Base-by-base conservation (phyloP, 2,888 invertebrate genomes). In the Drosophila diplacantha region DNA sequence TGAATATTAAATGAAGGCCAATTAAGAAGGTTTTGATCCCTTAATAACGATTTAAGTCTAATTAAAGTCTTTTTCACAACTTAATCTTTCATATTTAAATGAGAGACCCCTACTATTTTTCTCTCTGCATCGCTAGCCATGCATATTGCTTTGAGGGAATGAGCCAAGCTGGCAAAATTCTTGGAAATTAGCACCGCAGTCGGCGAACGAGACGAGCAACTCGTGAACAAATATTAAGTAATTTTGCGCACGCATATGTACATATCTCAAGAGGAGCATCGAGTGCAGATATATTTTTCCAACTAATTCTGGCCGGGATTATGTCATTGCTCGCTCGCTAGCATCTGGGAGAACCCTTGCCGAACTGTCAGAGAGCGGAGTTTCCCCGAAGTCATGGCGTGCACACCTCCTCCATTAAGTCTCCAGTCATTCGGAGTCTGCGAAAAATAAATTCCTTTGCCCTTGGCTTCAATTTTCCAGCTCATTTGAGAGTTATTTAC, bases 391-490 rank as follows among this genome's bases (percentile, higher is more conserved):
- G 58, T 24, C 62, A 31, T 52, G 31, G 46, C 47, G 49, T 60
- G 63, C 60, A 35, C 32, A 57, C 44, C 69, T 65, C 41, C 41
- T 18, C 58, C 65, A 66, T 69, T 66, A 51, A 46, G 32, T 69
- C 37, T 8, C 31, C 35, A 63, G 66, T 34, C 56, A 57, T 51
- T 58, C 47, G 51, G 32, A 52, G 58, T 26, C 49, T 43, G 46
- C 32, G 44, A 53, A 59, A 63, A 67, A 81, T 69, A 78, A 66
- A 70, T 83, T 62, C 62, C 75, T 57, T 24, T 46, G 51, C 47
- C 59, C 54, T 58, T 39, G 44, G 62, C 53, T 80, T 84, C 67
- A 78, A 61, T 78, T 84, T 78, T 84, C 83, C 83, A 68, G 69
- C 63, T 74, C 78, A 78, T 78, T 78, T 84, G 65, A 60, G 54